Conservation (phyloP, 2,888 invertebrate species). For the Orthosia gothica region DNA sequence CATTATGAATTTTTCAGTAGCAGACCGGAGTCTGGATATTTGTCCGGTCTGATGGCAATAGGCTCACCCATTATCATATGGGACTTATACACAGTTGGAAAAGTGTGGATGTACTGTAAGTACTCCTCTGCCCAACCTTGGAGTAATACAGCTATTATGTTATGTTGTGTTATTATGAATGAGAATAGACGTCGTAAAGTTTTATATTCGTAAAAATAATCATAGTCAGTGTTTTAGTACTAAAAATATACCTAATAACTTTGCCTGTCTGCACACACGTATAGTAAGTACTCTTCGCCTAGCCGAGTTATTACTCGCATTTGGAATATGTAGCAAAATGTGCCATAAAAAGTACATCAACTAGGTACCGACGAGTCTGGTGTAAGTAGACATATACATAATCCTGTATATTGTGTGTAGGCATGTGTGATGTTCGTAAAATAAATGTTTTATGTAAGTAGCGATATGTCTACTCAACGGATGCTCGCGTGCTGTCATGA, state of each 20-base stretch:
- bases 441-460: constrained; percentile 16
- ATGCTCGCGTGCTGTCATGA: neutral
- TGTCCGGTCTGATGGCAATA: too few relatives aligned
- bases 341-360: constrained; percentile 48
- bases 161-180: neutral
- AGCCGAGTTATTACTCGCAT: constrained; percentile 25
- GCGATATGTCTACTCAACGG: neutral
- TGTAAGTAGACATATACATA: neutral
- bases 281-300: neutral
- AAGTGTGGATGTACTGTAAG: too few relatives aligned
- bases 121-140: too few relatives aligned
- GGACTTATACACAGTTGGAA: too few relatives aligned
- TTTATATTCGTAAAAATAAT: constrained; percentile 18
- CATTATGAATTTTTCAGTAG: too few relatives aligned
- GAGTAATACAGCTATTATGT: too few relatives aligned
- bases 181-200: constrained; percentile 12
- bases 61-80: too few relatives aligned
- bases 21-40: too few relatives aligned
- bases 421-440: constrained; percentile 12
- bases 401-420: neutral
- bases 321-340: constrained; percentile 21
- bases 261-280: constrained; percentile 7
- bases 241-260: constrained; percentile 12
- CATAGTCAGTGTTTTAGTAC: constrained; percentile 18
- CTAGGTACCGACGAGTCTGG: constrained; percentile 20